Base-by-base conservation (phyloP, 64 coral and sea anemone genomes). In the Catalaphyllia jardinei region DNA sequence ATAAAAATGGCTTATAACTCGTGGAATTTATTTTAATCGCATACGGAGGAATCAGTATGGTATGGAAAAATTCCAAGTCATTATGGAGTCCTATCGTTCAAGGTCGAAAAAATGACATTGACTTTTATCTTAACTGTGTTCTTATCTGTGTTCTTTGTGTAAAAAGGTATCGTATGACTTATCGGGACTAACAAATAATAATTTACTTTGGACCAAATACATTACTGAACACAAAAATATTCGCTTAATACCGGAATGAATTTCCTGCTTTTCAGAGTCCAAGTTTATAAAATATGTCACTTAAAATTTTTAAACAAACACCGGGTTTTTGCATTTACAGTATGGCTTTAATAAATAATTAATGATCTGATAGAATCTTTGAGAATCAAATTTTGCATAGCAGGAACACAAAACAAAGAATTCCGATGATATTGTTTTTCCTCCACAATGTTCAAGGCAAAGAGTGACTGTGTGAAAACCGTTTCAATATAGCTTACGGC, bases 111-210 rank as follows among this genome's bases (percentile, higher is more conserved):
- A 69, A 25, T n/a, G 33, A 71, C 62, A 67, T 38, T 10, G 63
- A 31, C 18, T 51, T 71, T 85, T 16, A 71, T 85, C 62, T 85
- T 28, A 50, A 71, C 35, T 52, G 33, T n/a, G n/a, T n/a, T n/a
- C n/a, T n/a, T n/a, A 71, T 50, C 38, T 9, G 8, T 69, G 20
- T 31, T 22, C 17, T 69, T 69, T 84, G 81, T 84, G 62, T 50
- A 39, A 10, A 35, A 24, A 69, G 10, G 49, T 50, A 71, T 71
- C 30, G 19, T 20, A 50, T 85, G 31, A 80, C 78, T 19, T 22
- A 39, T 77, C 38, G 4, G 54, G 57, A 14, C 52, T 24, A 18
- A 61, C 35, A 62, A 31, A 29, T 20, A 24, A 8, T 69, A 7
- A 69, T 69, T 69, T 69, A 69, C 25, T 28, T 8, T n/a, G 25